Percentiles rank a stretch among this genome's conserved stretches.
phyloP scores from a whole-genome alignment of 2,888 invertebrate genomes.

The Parascotia fuliginaria region DNA sequence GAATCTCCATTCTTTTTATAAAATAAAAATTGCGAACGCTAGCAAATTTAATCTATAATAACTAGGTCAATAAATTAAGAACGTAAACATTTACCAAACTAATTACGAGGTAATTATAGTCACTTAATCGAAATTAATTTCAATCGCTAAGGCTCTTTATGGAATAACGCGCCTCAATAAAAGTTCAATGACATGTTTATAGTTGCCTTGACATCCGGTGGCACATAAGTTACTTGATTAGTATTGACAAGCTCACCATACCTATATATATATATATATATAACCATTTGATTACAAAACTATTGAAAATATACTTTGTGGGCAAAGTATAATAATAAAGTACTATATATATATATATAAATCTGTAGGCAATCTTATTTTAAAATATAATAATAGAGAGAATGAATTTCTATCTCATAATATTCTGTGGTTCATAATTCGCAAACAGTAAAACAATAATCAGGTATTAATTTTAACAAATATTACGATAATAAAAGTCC shows the following conservation, averaged over 20 bases:
- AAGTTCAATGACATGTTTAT: conserved; percentile 46
- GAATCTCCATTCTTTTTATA: neutral
- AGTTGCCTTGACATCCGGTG: conserved; percentile 35
- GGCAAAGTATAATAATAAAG: too few species aligned
- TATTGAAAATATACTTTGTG: too few species aligned
- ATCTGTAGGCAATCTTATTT: too few species aligned
- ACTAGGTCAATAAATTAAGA: neutral
- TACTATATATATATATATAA: too few species aligned
- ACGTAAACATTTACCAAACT: neutral
- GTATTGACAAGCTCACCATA: neutral
- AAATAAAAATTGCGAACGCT: neutral
- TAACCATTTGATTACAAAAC: too few species aligned
- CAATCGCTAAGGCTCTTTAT: conserved; percentile 2
- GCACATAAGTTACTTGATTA: conserved; percentile 4
- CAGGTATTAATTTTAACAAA: neutral
- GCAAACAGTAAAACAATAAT: too few species aligned
- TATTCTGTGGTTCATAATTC: too few species aligned
- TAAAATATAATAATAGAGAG: too few species aligned
- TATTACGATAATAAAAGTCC: neutral
- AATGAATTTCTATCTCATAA: too few species aligned
- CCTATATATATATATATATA: too few species aligned
- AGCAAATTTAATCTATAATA: neutral
- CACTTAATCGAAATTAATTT: neutral
- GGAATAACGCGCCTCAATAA: conserved; percentile 8
- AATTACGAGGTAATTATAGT: neutral